A percentile compares a stretch with the other conserved stretches of the same genome.
phyloP scores from a whole-genome alignment of 2,888 invertebrate species.

The Sussaba pulchella region DNA sequence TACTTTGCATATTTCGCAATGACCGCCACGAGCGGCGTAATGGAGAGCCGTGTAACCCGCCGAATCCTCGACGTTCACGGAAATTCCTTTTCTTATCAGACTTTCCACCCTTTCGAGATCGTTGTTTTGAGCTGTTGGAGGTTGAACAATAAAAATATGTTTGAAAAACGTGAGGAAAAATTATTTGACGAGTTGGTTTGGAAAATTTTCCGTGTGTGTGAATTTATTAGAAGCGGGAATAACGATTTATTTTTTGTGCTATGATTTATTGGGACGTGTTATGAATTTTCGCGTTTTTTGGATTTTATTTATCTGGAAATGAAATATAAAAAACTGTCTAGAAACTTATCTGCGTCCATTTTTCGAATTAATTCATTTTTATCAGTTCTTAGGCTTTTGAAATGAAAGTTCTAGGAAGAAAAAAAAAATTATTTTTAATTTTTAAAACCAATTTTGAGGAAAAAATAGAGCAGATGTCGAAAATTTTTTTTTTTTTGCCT shows the following conservation, averaged over 20 bases:
- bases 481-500: too few species aligned
- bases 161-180: conserved; percentile 5
- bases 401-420: too few species aligned
- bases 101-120: conserved; percentile 88
- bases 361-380: too few species aligned
- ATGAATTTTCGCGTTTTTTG: background rate
- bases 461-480: too few species aligned
- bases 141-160: background rate
- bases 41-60: conserved; percentile 95
- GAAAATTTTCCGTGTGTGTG: too few species aligned
- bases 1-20: conserved; percentile 88
- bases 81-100: conserved; percentile 86
- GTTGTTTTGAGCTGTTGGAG: conserved; percentile 89
- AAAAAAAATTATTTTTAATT: too few species aligned
- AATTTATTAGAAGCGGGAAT: too few species aligned
- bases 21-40: conserved; percentile 94
- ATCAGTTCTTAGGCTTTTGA: too few species aligned
- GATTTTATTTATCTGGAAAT: too few species aligned
- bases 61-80: conserved; percentile 88
- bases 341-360: too few species aligned
- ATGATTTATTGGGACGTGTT: background rate
- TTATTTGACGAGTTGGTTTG: background rate
- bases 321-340: too few species aligned
- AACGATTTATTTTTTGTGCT: background rate
- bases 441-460: too few species aligned